These are phyloP conservation scores for Nanorana parkeri DNA, from an alignment of 2,113 vertebrate genomes.

Conservation along the genomic window DNA sequence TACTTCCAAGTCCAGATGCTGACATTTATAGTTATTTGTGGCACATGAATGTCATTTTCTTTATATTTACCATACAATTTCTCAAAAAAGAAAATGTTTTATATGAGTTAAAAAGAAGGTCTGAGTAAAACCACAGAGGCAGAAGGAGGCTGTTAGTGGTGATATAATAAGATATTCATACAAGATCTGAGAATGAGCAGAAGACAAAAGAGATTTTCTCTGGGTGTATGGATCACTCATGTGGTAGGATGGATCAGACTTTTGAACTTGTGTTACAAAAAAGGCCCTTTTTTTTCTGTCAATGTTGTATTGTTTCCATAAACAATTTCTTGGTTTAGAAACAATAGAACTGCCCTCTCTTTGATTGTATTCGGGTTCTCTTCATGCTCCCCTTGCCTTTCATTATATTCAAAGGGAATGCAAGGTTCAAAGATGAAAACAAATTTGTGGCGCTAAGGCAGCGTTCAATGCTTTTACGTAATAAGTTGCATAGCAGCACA, in stretches of 20 bases:
- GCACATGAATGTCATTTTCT: not conserved
- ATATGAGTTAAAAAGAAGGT: not conserved
- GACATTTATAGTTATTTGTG: not conserved
- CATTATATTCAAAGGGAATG: no score
- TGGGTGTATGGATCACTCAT: not conserved
- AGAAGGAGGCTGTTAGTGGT: not conserved
- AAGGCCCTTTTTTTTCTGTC: not conserved
- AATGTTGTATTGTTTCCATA: slow-evolving; percentile 1
- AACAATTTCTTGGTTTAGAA: not conserved
- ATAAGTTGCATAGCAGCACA: no score
- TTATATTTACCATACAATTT: not conserved
- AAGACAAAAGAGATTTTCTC: not conserved
- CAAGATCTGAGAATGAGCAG: not conserved
- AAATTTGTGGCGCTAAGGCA: no score
- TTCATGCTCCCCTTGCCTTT: no score
- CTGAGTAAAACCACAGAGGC: not conserved
- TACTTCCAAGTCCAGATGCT: not conserved
- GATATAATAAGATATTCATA: not conserved
- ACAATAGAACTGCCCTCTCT: not conserved
- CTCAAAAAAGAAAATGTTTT: not conserved
- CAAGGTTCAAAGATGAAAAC: no score
- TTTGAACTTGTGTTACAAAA: not conserved
- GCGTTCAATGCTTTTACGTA: no score
- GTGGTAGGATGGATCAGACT: no score
- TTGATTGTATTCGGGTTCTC: not conserved